Evolutionary conservation across 2,113 vertebrate genomes (phyloP).

Genomic region (Herpetotheres cachinnans): DNA sequence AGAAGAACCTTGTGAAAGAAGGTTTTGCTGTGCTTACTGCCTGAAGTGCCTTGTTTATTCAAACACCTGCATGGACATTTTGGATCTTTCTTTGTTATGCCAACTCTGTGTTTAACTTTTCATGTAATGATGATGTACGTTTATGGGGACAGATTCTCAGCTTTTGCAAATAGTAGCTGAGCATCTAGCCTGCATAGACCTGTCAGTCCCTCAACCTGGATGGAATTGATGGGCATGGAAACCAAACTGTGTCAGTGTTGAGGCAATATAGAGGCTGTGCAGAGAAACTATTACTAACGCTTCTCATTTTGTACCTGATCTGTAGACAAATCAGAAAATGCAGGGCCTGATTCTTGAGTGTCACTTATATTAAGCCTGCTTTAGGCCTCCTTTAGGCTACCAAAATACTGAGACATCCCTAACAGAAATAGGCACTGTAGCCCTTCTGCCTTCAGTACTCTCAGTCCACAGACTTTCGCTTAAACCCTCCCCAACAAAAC

Average conservation of each 20-base stretch:
- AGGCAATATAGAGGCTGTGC: not conserved
- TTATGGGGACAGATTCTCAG: not conserved
- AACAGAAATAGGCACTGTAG: not conserved
- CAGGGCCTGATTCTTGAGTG: not conserved
- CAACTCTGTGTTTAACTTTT: not conserved
- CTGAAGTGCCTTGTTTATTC: conserved; percentile 6
- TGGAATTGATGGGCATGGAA: not conserved
- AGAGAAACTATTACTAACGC: not conserved
- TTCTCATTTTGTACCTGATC: not conserved
- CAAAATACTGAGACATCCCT: not conserved
- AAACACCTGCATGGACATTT: not conserved
- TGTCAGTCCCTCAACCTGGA: not conserved
- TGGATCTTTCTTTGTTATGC: not conserved
- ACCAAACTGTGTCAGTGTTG: not conserved
- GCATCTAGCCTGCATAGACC: not conserved
- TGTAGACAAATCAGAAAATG: not conserved
- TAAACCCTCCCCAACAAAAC: not conserved
- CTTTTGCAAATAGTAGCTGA: not conserved
- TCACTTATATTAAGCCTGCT: not conserved
- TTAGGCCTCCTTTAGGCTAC: not conserved
- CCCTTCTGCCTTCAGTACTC: not conserved
- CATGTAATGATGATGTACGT: not conserved
- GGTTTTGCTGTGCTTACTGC: conserved; percentile 21
- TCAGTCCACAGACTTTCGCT: not conserved
- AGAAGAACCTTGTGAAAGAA: conserved; percentile 11